Conservation (phyloP, 2,113 vertebrate species). For the Mixornis gularis region DNA sequence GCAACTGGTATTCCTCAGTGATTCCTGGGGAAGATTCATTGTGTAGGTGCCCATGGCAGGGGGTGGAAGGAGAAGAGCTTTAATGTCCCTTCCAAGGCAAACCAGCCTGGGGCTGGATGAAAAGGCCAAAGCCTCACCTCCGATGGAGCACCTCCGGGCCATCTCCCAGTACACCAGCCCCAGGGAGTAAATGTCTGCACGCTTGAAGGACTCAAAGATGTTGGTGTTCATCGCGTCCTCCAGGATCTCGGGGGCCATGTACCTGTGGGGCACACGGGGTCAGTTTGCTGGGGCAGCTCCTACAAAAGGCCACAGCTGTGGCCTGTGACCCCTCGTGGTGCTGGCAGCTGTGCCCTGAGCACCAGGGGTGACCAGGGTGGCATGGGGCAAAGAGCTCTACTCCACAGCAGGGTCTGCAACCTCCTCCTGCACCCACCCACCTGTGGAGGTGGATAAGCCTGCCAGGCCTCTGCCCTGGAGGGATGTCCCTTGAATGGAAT, state of each 20-base stretch:
- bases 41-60: background rate
- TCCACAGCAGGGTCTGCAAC: too few species aligned
- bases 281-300: background rate
- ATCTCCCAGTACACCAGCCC: constrained; percentile 97
- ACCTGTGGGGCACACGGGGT: constrained; percentile 73
- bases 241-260: constrained; percentile 97
- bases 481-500: too few species aligned
- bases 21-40: constrained; percentile 70
- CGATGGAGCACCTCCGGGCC: constrained; percentile 85
- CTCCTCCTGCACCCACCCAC: fast-evolving
- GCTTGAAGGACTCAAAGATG: constrained; percentile 95
- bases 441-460: background rate
- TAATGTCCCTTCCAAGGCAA: background rate
- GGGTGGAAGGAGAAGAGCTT: fast-evolving
- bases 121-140: constrained; percentile 73
- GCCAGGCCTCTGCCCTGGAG: too few species aligned
- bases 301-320: background rate
- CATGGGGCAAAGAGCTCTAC: fast-evolving
- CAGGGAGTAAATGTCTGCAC: constrained; percentile 90
- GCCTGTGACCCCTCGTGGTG: fast-evolving
- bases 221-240: constrained; percentile 87
- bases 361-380: fast-evolving
- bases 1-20: constrained; percentile 93
- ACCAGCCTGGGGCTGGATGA: fast-evolving
- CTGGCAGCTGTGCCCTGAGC: background rate